phyloP scores from a whole-genome alignment of 2,888 invertebrate species.

The Trichogramma dendrolimi region DNA sequence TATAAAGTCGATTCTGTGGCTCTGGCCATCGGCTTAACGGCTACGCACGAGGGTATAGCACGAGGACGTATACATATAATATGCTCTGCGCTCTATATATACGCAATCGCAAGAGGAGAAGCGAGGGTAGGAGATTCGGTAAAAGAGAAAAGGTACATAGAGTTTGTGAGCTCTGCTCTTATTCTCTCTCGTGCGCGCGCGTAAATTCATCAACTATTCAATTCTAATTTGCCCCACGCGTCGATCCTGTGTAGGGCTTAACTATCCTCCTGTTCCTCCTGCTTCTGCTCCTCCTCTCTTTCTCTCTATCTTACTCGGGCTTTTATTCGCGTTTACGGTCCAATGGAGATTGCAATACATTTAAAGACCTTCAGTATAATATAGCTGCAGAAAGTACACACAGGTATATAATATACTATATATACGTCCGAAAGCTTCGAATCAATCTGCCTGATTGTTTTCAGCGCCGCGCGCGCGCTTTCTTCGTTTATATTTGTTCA shows the following conservation, averaged over 20 bases:
- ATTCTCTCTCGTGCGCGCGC: constrained; percentile 30
- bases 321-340: constrained; percentile 23
- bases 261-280: constrained; percentile 15
- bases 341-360: constrained; percentile 26
- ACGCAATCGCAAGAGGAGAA: constrained; percentile 20
- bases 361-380: constrained; percentile 2
- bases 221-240: constrained; percentile 45
- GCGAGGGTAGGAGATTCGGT: no score
- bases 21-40: constrained; percentile 11
- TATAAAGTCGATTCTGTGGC: neutral
- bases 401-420: no score
- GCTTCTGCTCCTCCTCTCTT: no score
- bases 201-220: constrained; percentile 51
- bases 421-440: no score
- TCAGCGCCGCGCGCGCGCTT: no score
- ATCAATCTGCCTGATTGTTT: no score
- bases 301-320: no score
- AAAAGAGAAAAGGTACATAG: constrained; percentile 19
- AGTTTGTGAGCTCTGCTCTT: constrained; percentile 18
- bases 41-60: neutral
- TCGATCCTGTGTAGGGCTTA: constrained; percentile 23
- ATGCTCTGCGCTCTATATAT: no score
- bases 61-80: no score
- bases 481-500: no score
- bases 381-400: no score